Base-by-base conservation (phyloP, 2,888 invertebrate species). In the Ptychoptera albimana region DNA sequence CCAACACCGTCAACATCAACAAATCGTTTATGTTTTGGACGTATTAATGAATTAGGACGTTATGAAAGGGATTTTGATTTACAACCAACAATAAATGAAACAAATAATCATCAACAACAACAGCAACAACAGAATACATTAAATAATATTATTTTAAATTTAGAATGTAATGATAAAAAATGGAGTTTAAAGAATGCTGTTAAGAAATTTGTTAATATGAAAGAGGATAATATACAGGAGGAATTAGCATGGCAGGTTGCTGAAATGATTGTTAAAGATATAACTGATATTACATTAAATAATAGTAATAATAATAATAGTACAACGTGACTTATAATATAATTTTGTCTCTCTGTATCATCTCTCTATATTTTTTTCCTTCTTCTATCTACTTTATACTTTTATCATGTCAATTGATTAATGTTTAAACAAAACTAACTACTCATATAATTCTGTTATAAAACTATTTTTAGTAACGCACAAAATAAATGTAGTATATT, bases 211-310 rank as follows among this genome's bases (percentile, higher is more conserved):
- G 85, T 88, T 47, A 82, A 83, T 68, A 73, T 80, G 53, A 85
- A 82, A 44, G 83, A 87, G 58, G 82, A 88, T 54, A 85, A 84
- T 72, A 81, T 82, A 40, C 85, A 93, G 66, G 93, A 96, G 66
- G 93, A 94, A 64, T 82, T 94, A 74, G 96, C 96, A 6, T 88
- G 93, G 84, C 87, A 92, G 69, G 86, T 94, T 50, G 94, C 96
- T 23, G 88, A 91, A 66, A 92, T 92, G 86, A 96, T 96, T 58
- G 82, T 96, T 37, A 87, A 85, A 65, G 94, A 94, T 70, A 84
- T 96, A 48, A 92, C 91, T 37, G 85, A 77, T 62, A 73, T 92
- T 57, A 92, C 91, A 30, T 72, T 85, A 68, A 70, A 69, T 58
- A 70, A 72, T 47, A 37, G 36, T 11, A n/a, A n/a, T n/a, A n/a